Evolutionary conservation across 2,888 invertebrate genomes (phyloP).

Genomic region (Palloptera scutellata): DNA sequence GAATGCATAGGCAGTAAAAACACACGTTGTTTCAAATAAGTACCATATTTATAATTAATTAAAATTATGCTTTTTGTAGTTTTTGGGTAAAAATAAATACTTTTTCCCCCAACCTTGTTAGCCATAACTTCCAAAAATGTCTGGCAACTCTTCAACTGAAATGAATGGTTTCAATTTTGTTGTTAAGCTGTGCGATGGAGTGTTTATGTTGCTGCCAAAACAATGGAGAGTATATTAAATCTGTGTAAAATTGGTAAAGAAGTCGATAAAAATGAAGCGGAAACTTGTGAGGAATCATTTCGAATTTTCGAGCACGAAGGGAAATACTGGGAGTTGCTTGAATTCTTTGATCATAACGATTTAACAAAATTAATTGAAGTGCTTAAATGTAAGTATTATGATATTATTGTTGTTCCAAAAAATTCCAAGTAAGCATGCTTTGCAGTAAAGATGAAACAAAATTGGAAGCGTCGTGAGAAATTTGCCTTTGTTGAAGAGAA

Average conservation of each 20-base stretch:
- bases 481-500: conserved; percentile 17
- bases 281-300: neutral
- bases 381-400: neutral
- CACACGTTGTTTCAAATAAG: no score
- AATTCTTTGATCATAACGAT: neutral
- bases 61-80: no score
- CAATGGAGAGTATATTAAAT: no score
- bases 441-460: neutral
- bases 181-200: no score
- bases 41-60: no score
- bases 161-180: no score
- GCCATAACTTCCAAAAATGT: no score
- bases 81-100: no score
- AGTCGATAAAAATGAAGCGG: neutral
- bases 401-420: neutral
- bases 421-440: neutral
- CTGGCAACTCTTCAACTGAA: no score
- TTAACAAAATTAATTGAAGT: neutral
- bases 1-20: no score
- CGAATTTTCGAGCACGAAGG: neutral
- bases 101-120: no score
- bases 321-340: neutral
- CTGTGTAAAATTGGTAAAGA: conserved; percentile 2
- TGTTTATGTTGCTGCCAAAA: no score
- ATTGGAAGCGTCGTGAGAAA: neutral